Evolutionary conservation across 2,888 invertebrate species (phyloP).

Genomic region (Leucoma salicis): DNA sequence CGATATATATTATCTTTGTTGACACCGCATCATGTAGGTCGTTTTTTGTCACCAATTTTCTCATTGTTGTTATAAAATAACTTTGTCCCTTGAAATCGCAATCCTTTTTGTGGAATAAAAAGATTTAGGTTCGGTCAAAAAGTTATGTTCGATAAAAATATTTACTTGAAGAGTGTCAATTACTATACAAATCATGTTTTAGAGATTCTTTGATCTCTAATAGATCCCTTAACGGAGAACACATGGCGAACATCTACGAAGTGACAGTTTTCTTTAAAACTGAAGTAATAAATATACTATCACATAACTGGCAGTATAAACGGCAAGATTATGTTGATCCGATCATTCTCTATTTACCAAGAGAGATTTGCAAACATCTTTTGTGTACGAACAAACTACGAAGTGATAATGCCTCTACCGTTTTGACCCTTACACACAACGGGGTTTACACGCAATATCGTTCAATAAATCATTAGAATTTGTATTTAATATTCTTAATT

Average conservation of each 20-base stretch:
- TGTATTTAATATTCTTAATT: too few relatives aligned
- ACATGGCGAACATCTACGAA: too few relatives aligned
- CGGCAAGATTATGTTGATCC: slow-evolving; percentile 47
- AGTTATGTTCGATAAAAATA: neutral
- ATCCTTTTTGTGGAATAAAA: slow-evolving; percentile 37
- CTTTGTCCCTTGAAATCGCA: slow-evolving; percentile 44
- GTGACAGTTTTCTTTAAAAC: too few relatives aligned
- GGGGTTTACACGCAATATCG: too few relatives aligned
- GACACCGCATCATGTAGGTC: slow-evolving; percentile 73
- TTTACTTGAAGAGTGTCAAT: neutral
- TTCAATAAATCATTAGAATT: too few relatives aligned
- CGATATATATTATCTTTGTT: slow-evolving; percentile 77
- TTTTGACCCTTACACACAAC: slow-evolving; percentile 40
- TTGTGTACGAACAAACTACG: slow-evolving; percentile 48
- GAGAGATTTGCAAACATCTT: slow-evolving; percentile 60
- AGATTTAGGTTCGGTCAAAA: slow-evolving; percentile 28
- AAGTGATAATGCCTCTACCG: slow-evolving; percentile 42
- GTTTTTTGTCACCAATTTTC: slow-evolving; percentile 72
- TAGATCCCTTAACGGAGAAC: too few relatives aligned
- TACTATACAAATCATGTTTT: slow-evolving; percentile 10
- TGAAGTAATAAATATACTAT: slow-evolving; percentile 1
- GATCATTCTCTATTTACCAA: slow-evolving; percentile 57
- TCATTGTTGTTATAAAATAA: slow-evolving; percentile 65
- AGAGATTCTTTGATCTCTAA: too few relatives aligned
- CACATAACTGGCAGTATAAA: slow-evolving; percentile 24